phyloP scores from a whole-genome alignment of 2,888 invertebrate genomes.

The Lithophane leautieri region DNA sequence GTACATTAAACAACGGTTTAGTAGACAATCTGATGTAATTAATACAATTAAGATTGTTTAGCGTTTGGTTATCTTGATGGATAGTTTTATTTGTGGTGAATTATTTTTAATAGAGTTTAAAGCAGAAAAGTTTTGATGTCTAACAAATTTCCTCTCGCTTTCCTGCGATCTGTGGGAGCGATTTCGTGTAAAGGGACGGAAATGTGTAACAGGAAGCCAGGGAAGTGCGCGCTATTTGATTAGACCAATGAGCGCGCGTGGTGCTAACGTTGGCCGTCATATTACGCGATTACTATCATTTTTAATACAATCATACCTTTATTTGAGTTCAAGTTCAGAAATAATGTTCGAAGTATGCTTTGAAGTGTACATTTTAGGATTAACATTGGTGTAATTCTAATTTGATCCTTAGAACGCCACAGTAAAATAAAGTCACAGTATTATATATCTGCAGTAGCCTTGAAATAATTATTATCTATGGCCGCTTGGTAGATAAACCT shows the following conservation, averaged over 20 bases:
- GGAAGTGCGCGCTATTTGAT: no score
- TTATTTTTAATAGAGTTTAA: background rate
- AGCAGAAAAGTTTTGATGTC: background rate
- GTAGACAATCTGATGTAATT: slow-evolving; percentile 46
- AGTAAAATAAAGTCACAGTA: no score
- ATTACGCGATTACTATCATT: no score
- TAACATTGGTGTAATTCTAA: background rate
- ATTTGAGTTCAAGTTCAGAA: background rate
- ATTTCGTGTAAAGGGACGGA: no score
- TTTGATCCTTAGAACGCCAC: background rate
- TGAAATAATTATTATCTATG: no score
- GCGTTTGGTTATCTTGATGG: background rate
- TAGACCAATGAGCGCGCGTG: no score
- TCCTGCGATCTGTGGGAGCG: no score
- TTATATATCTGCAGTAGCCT: no score
- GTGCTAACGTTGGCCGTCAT: no score
- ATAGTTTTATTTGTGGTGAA: slow-evolving; percentile 6
- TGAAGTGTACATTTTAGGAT: background rate
- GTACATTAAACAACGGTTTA: slow-evolving; percentile 53
- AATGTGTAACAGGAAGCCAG: no score
- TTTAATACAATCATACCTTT: background rate
- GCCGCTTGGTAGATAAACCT: no score
- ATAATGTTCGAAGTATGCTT: background rate
- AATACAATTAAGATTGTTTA: slow-evolving; percentile 40
- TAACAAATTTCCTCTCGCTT: no score